Base-by-base conservation (phyloP, 2,797 vertebrate species). In the Pangasius djambal region DNA sequence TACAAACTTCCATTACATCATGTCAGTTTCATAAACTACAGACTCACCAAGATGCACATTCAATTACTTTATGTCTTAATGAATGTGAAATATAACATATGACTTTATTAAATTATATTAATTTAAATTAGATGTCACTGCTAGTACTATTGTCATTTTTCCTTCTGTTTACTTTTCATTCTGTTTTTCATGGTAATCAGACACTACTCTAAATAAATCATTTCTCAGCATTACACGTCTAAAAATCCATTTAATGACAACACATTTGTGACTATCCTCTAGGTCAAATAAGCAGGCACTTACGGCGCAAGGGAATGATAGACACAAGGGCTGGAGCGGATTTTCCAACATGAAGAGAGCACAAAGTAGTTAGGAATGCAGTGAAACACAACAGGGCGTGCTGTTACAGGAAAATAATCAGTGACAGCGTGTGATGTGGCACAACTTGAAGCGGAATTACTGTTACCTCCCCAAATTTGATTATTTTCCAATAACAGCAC, bases 331-430 rank as follows among this genome's bases (percentile, higher is more conserved):
- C 20, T 12, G 13, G 31, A 61, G 4, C 3, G 20, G 78, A 59
- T 81, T 81, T 81, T 57, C 20, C 9, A 37, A 59, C 31, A 59
- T 37, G 9, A 57, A 81, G 77, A 37, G 16, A 81, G 52, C 9
- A 57, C n/a, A 55, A 57, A 57, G 18, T 22, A 81, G 1, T 4
- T 34, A 81, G 18, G 10, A 34, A 79, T 22, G 18, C 1, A 34
- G n/a, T 81, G 10, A 10, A 57, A 57, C 77, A 57, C n/a, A 34
- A 57, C 16, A 12, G 3, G n/a, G 4, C 25, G n/a, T 81, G 15
- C 52, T 81, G 78, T 57, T 22, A 37, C 31, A 81, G 52, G 52
- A 81, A 81, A 81, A 57, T 22, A 79, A 34, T 22, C 78, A 34
- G 4, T 57, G 25, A 81, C 52, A 12, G 18, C 0, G 4, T 81